Evolutionary conservation across 2,888 invertebrate genomes (phyloP).

Genomic region (Megastigmus dorsalis): DNA sequence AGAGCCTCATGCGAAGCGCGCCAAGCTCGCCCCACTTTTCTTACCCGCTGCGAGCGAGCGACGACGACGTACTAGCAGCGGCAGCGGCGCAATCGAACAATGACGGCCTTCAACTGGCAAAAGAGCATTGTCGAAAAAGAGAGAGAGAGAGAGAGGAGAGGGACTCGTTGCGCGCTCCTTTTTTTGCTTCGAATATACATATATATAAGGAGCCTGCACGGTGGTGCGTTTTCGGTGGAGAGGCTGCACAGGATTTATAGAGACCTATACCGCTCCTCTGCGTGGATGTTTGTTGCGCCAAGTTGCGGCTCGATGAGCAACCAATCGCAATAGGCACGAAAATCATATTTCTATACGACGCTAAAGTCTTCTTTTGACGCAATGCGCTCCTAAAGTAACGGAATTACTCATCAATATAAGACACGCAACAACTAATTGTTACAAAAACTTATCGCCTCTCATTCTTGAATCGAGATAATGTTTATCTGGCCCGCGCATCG

Average conservation of each 20-base stretch:
- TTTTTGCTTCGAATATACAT: background rate
- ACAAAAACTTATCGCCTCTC: conserved; percentile 7
- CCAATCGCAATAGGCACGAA: too few relatives aligned
- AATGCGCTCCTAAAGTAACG: background rate
- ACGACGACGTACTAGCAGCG: conserved; percentile 9
- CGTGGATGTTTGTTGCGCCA: too few relatives aligned
- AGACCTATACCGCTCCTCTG: too few relatives aligned
- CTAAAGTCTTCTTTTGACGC: too few relatives aligned
- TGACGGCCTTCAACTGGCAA: conserved; percentile 56
- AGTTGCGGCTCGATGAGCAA: too few relatives aligned
- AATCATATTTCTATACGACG: too few relatives aligned
- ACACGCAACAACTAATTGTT: background rate
- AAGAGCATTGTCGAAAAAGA: conserved; percentile 50
- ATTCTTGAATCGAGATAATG: conserved; percentile 11
- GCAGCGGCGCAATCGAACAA: conserved; percentile 53
- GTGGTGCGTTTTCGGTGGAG: background rate
- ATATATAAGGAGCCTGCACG: background rate
- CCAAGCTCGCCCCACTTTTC: conserved; percentile 48
- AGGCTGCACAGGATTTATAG: too few relatives aligned
- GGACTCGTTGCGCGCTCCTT: conserved; percentile 2
- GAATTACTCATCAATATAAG: conserved; percentile 12
- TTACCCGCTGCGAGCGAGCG: conserved; percentile 49
- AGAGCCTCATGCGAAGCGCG: conserved; percentile 7
- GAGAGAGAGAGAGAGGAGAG: background rate
- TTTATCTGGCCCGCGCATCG: conserved; percentile 21